phyloP scores from a whole-genome alignment of 2,797 vertebrate species.

The Meda fulgida region DNA sequence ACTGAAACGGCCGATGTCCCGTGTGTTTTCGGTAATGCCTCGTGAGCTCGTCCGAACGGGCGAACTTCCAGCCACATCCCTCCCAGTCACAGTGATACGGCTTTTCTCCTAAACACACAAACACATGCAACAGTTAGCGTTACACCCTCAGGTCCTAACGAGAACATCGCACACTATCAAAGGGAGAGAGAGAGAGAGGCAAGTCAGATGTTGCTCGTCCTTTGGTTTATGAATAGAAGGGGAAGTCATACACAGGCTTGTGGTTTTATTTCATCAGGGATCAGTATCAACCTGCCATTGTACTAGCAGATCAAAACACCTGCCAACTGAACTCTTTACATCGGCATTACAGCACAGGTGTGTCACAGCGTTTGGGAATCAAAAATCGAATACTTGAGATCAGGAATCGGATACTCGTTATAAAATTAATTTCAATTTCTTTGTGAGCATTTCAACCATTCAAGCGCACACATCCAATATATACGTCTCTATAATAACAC shows the following conservation, averaged over 20 bases:
- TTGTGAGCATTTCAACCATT: no score
- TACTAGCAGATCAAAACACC: slow-evolving; percentile 67
- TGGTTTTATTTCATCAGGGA: slow-evolving; percentile 73
- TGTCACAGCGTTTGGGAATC: no score
- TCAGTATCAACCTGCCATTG: slow-evolving; percentile 69
- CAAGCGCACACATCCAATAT: no score
- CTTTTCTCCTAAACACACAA: slow-evolving; percentile 81
- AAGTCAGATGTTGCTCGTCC: slow-evolving; percentile 64
- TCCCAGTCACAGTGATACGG: slow-evolving; percentile 89
- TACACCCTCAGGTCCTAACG: slow-evolving; percentile 4
- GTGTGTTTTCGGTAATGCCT: slow-evolving; percentile 87
- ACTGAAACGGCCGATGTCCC: slow-evolving; percentile 84
- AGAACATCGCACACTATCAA: background rate
- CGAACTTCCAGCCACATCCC: slow-evolving; percentile 87
- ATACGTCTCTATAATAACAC: no score
- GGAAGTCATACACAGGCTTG: slow-evolving; percentile 53
- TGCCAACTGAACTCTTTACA: slow-evolving; percentile 57
- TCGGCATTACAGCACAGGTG: no score
- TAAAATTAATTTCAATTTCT: no score
- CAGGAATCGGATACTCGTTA: no score
- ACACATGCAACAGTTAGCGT: background rate
- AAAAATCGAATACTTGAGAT: no score
- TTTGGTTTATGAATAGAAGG: slow-evolving; percentile 67
- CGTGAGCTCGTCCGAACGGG: slow-evolving; percentile 85
- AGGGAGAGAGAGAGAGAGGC: slow-evolving; percentile 33